Base-by-base conservation (phyloP, 2,888 invertebrate genomes). In the Drosophila anceps region DNA sequence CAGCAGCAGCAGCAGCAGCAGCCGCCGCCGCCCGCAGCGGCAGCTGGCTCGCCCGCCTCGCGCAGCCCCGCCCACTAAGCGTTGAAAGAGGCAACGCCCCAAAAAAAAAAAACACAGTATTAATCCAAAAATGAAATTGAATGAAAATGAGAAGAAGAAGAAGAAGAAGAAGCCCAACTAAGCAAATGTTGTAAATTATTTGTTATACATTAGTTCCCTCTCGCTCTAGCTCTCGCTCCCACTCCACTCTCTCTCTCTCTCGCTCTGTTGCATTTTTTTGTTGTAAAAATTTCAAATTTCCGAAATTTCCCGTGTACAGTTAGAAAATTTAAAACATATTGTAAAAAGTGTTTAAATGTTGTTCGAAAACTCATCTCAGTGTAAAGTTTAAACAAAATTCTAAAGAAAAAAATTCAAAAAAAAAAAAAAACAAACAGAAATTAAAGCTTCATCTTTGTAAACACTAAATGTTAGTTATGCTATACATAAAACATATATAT, bases 341-440 rank as follows among this genome's bases (percentile, higher is more conserved):
- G 85, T 88, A 69, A 71, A 76, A 81, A 81, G 57, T 80, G 73
- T 82, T 89, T 82, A 66, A 82, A 75, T 85, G 79, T 90, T 88
- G 81, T 91, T 90, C 81, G 63, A 69, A 86, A 87, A 86, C 90
- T 84, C 87, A 91, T 91, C 90, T 90, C 90, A 90, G 91, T 90
- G 91, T 90, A 84, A 88, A 88, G 73, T 88, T 74, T 70, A 71
- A 75, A 71, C 65, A 60, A 84, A 84, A 76, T 55, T 71, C 39
- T 33, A 55, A 66, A 62, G 64, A 67, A 51, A 82, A 73, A 55
- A 39, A 44, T 57, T 1, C 27, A 27, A 48, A 55, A 50, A 55
- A 55, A 61, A 37, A 57, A 60, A 33, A 43, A 31, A 50, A 55
- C 1, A 44, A 46, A n/a, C 18, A 20, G 9, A 27, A 20, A 60